phyloP scores from a whole-genome alignment of 1,140 invertebrate species.

The Fragariocoptes setiger region DNA sequence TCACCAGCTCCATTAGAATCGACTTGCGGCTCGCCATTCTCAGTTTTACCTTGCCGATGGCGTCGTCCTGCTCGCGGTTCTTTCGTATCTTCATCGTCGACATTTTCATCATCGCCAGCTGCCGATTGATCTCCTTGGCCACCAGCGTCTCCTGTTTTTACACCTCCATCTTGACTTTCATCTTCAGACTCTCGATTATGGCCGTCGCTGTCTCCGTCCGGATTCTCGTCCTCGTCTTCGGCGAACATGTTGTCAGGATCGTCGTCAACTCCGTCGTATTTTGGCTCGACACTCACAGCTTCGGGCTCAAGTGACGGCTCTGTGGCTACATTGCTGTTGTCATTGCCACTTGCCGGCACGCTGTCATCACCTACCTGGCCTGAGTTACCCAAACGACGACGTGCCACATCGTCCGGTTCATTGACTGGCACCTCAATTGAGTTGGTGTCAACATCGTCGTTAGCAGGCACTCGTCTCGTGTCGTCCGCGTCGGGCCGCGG shows the following conservation, averaged over 20 bases:
- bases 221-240: background rate
- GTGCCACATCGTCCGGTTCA: no score
- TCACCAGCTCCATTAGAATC: no score
- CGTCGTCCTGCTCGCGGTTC: no score
- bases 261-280: background rate
- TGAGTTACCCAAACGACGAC: background rate
- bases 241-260: background rate
- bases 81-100: background rate
- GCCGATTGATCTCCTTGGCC: background rate
- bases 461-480: background rate
- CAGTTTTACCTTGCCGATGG: no score
- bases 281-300: background rate
- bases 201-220: no score
- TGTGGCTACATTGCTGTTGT: background rate
- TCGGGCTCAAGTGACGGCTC: background rate
- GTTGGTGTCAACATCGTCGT: background rate
- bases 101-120: background rate
- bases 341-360: background rate
- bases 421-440: no score
- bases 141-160: no score
- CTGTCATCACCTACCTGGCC: background rate
- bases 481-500: background rate
- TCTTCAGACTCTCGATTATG: background rate
- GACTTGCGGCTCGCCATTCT: no score
- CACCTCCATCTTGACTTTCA: no score